Evolutionary conservation across 2,113 vertebrate species (phyloP).

Genomic region (Eulemur macaco): DNA sequence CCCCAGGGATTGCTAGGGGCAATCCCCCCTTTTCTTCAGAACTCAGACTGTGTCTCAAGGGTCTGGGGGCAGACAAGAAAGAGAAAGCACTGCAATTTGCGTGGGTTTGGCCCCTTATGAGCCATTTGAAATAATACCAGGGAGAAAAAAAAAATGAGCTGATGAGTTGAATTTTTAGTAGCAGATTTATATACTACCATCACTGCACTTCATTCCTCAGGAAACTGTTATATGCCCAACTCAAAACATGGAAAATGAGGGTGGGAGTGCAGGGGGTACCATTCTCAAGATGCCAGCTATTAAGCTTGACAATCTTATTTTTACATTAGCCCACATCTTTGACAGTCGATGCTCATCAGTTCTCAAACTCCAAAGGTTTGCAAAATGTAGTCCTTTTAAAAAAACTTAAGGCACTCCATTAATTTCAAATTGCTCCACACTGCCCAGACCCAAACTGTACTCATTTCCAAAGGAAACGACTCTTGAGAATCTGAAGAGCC

Average conservation of each 20-base stretch:
- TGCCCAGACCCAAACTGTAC: slow-evolving; percentile 67
- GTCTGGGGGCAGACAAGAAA: not conserved
- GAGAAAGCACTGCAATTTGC: not conserved
- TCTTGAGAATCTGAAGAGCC: slow-evolving; percentile 71
- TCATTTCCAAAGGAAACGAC: slow-evolving; percentile 67
- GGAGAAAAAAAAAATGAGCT: not conserved
- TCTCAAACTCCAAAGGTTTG: slow-evolving; percentile 61
- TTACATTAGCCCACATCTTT: slow-evolving; percentile 61
- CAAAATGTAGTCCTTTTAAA: slow-evolving; percentile 62
- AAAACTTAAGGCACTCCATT: slow-evolving; percentile 78
- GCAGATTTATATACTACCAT: not conserved
- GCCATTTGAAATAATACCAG: not conserved
- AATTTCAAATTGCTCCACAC: slow-evolving; percentile 78
- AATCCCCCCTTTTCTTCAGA: not conserved
- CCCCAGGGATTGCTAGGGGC: not conserved
- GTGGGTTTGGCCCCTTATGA: not conserved
- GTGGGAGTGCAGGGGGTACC: accelerated
- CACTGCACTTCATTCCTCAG: not conserved
- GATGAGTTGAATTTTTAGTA: not conserved
- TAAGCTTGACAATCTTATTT: not conserved
- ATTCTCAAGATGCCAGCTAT: not conserved
- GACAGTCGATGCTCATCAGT: slow-evolving; percentile 62
- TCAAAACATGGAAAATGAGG: not conserved
- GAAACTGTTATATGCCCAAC: not conserved
- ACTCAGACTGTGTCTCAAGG: not conserved